phyloP scores from a whole-genome alignment of 2,888 invertebrate genomes.

The Ennomos fuscantarius region DNA sequence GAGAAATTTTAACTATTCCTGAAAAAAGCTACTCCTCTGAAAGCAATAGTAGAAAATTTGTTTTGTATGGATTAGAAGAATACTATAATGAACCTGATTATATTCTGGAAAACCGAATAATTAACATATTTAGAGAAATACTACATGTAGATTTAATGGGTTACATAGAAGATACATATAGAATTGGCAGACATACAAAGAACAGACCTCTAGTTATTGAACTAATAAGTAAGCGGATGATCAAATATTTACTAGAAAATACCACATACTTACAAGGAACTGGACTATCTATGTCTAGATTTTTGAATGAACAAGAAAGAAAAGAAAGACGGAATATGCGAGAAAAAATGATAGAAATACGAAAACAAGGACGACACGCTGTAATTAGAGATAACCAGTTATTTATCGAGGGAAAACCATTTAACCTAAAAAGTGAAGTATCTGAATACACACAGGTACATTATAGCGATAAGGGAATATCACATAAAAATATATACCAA shows the following conservation, averaged over 20 bases:
- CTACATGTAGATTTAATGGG: conserved; percentile 1
- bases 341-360: neutral
- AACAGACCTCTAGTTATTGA: conserved; percentile 1
- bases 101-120: neutral
- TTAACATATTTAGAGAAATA: neutral
- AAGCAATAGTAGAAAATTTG: no score
- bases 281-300: neutral
- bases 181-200: neutral
- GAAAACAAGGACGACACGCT: neutral
- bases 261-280: neutral
- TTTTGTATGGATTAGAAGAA: no score
- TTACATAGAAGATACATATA: conserved; percentile 5
- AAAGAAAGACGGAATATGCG: neutral
- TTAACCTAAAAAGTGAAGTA: no score
- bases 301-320: neutral
- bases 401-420: neutral
- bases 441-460: neutral
- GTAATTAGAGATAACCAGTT: neutral
- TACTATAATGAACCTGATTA: conserved; percentile 2
- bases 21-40: no score
- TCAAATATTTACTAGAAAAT: conserved; percentile 1
- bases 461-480: no score
- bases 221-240: conserved; percentile 3
- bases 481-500: no score
- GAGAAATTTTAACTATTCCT: no score